Conservation (phyloP, 2,888 invertebrate species). For the Serripes groenlandicus region DNA sequence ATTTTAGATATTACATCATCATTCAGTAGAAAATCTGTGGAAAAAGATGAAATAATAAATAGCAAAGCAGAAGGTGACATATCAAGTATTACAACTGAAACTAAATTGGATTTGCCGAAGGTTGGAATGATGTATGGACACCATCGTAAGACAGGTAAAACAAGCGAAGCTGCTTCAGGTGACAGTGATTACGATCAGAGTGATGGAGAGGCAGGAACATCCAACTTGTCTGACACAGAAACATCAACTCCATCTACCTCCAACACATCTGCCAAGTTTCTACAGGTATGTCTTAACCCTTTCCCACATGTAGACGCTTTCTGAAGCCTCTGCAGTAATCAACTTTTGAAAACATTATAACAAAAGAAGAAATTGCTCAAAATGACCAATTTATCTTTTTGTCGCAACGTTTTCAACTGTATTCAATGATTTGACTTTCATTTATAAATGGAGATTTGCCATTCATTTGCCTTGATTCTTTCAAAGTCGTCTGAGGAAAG, state of each 20-base stretch:
- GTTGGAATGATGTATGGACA: slow-evolving; percentile 72
- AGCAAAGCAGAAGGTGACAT: neutral
- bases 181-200: slow-evolving; percentile 83
- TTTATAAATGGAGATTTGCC: too few species aligned
- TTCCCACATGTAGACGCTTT: too few species aligned
- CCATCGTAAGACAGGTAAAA: slow-evolving; percentile 45
- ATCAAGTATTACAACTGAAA: neutral
- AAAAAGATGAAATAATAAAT: neutral
- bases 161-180: slow-evolving; percentile 44
- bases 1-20: slow-evolving; percentile 59
- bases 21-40: neutral
- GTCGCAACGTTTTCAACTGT: too few species aligned
- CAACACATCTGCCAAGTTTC: slow-evolving; percentile 39
- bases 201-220: slow-evolving; percentile 68
- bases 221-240: slow-evolving; percentile 5
- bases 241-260: neutral
- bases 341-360: too few species aligned
- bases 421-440: too few species aligned
- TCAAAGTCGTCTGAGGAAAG: too few species aligned
- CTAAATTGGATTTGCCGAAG: slow-evolving; percentile 56
- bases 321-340: too few species aligned
- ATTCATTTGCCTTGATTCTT: too few species aligned
- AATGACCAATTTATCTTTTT: too few species aligned
- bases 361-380: too few species aligned
- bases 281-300: slow-evolving; percentile 68